Percentiles rank a stretch among this genome's conserved stretches.
phyloP scores from a whole-genome alignment of 2,888 invertebrate species.

The Dicycla oo region DNA sequence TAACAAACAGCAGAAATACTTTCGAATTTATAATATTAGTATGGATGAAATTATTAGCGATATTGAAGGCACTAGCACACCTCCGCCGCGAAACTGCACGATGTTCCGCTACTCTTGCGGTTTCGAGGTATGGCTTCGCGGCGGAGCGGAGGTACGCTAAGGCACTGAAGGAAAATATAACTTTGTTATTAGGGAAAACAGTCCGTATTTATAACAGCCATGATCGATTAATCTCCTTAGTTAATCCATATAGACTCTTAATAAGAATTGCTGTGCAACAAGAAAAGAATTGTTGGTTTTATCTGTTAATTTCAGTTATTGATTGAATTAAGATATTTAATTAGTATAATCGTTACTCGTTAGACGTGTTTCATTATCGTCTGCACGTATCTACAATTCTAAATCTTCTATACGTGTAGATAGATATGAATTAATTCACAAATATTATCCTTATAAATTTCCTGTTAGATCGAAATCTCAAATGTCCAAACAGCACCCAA shows the following conservation, averaged over 20 bases:
- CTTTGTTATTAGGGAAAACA: background rate
- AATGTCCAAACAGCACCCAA: no score
- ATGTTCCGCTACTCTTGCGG: no score
- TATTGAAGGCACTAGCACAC: no score
- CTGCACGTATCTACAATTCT: background rate
- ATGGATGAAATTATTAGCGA: background rate
- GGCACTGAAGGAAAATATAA: background rate
- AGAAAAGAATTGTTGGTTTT: background rate
- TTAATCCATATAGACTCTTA: background rate
- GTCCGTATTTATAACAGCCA: background rate
- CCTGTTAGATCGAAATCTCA: no score
- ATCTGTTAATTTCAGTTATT: background rate
- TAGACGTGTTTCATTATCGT: background rate
- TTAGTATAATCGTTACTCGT: conserved; percentile 11
- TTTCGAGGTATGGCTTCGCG: no score
- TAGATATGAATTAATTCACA: background rate
- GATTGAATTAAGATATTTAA: conserved; percentile 3
- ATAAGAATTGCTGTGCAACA: background rate
- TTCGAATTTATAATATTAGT: background rate
- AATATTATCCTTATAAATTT: no score
- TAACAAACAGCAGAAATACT: background rate
- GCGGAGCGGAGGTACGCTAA: no score
- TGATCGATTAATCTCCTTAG: background rate
- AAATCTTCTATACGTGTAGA: background rate
- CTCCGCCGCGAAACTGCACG: no score